phyloP scores from a whole-genome alignment of 1,140 invertebrate genomes.

The Zaprionus tsacasi region DNA sequence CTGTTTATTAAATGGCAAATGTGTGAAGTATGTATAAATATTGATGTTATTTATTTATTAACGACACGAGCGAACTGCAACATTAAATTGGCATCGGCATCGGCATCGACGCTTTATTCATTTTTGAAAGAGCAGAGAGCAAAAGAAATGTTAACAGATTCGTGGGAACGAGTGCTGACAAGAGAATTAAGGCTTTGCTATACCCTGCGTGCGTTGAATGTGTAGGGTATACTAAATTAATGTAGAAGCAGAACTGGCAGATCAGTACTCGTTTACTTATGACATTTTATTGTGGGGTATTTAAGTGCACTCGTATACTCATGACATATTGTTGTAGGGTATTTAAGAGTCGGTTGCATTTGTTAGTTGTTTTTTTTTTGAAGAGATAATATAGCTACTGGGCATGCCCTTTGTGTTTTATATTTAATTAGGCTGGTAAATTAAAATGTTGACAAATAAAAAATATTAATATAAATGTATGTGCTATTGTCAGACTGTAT shows the following conservation, averaged over 20 bases:
- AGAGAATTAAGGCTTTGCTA: background rate
- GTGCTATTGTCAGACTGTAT: too few species aligned
- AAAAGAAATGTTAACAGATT: slow-evolving; percentile 37
- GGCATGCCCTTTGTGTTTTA: background rate
- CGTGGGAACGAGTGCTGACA: slow-evolving; percentile 14
- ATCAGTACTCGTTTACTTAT: too few species aligned
- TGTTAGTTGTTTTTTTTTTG: background rate
- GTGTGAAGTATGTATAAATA: slow-evolving; percentile 60
- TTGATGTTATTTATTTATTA: slow-evolving; percentile 66
- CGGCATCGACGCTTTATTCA: slow-evolving; percentile 46
- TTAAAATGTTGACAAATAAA: background rate
- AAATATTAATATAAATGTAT: too few species aligned
- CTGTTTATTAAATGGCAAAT: slow-evolving; percentile 55
- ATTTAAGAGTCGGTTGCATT: too few species aligned
- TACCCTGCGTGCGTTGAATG: too few species aligned
- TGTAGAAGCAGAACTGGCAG: too few species aligned
- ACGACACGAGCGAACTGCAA: slow-evolving; percentile 40
- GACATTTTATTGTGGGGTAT: too few species aligned
- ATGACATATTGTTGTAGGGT: too few species aligned
- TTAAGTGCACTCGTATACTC: too few species aligned
- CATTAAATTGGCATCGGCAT: too few species aligned
- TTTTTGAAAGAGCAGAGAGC: slow-evolving; percentile 29
- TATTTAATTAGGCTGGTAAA: background rate
- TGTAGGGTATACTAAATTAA: too few species aligned
- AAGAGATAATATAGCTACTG: background rate